Conservation (phyloP, 2,797 vertebrate species). For the Halcyon smyrnensis region DNA sequence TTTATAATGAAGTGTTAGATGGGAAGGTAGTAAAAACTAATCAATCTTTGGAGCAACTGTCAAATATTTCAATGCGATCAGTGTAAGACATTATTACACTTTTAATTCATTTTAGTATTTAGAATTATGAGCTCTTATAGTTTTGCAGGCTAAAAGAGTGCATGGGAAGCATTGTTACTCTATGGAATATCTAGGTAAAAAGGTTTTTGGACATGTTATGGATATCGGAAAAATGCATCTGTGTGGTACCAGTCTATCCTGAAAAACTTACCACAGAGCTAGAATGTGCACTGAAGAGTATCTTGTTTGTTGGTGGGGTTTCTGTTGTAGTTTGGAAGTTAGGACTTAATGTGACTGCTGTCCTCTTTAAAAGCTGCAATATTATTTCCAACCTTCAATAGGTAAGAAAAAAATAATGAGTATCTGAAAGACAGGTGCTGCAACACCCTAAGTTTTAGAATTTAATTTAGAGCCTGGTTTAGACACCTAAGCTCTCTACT, state of each 20-base stretch:
- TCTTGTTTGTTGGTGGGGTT: not conserved
- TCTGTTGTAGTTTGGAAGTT: not conserved
- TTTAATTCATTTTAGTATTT: not conserved
- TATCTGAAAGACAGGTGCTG: not conserved
- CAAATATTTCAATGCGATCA: not conserved
- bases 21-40: not conserved
- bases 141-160: not conserved
- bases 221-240: not conserved
- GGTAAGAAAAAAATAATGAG: not conserved
- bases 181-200: not conserved
- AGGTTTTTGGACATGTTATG: not conserved
- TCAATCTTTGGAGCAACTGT: not conserved
- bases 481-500: not conserved
- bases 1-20: not conserved
- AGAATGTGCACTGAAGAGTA: not conserved
- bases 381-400: not conserved
- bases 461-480: not conserved
- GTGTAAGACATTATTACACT: not conserved
- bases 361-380: not conserved
- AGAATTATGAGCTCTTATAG: not conserved
- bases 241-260: not conserved
- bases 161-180: not conserved
- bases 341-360: not conserved
- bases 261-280: not conserved
- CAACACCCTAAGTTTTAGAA: not conserved